Conservation (phyloP, 2,888 invertebrate species). For the Conistra vaccinii region DNA sequence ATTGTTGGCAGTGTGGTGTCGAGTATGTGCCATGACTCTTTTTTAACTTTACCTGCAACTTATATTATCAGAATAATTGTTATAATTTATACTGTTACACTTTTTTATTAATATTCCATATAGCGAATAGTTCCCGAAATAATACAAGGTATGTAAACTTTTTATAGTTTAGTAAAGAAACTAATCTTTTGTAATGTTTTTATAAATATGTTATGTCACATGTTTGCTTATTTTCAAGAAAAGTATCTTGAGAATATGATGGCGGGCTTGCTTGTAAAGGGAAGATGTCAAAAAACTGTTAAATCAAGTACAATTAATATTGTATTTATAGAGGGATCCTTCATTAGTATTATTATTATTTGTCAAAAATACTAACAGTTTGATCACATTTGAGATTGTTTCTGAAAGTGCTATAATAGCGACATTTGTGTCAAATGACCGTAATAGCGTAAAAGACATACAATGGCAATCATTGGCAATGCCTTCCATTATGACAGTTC, state of each 20-base stretch:
- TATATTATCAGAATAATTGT: background rate
- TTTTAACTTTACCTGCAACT: background rate
- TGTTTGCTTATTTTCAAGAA: background rate
- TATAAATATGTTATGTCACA: background rate
- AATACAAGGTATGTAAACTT: constrained; percentile 7
- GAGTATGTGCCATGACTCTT: background rate
- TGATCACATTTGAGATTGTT: background rate
- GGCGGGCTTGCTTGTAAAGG: too few species aligned
- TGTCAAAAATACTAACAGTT: background rate
- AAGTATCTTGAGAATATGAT: background rate
- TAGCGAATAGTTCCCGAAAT: constrained; percentile 3
- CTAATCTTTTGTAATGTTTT: background rate
- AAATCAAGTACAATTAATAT: background rate
- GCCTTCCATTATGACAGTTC: too few species aligned
- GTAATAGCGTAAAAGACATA: too few species aligned
- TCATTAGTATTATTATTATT: too few species aligned
- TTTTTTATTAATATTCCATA: background rate
- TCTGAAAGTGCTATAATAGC: background rate
- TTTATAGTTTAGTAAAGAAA: background rate
- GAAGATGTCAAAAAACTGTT: background rate
- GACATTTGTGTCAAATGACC: too few species aligned
- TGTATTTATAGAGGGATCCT: background rate
- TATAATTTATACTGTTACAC: background rate
- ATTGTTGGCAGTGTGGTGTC: too few species aligned
- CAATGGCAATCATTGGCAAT: too few species aligned